These are phyloP conservation scores for Acinonyx jubatus DNA, from an alignment of 2,113 vertebrate species.

Conservation along the genomic window DNA sequence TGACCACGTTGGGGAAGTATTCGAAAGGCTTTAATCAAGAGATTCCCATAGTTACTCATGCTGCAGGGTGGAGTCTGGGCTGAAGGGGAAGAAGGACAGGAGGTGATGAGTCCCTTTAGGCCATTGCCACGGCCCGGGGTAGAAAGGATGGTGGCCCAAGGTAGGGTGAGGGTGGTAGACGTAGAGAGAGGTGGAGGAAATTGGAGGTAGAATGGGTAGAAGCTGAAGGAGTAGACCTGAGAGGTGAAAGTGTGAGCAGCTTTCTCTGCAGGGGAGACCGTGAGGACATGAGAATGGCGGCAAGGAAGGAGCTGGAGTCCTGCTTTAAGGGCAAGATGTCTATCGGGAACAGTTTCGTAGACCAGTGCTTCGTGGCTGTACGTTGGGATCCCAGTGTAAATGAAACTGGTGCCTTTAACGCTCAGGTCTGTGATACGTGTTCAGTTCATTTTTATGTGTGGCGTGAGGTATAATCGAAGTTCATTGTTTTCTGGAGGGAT, in stretches of 20 bases:
- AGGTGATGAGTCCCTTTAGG: background rate
- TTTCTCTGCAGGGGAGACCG: background rate
- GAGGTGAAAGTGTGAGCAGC: background rate
- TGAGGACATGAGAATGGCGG: background rate
- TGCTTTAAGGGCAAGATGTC: background rate
- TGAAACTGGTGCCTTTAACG: background rate
- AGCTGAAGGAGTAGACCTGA: background rate
- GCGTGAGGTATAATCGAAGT: background rate
- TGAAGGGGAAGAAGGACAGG: background rate
- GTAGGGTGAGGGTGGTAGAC: background rate
- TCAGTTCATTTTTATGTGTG: background rate
- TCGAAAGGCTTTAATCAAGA: background rate
- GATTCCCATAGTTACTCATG: background rate
- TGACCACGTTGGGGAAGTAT: background rate
- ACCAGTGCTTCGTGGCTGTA: background rate
- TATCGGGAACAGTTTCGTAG: background rate
- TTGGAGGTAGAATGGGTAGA: background rate
- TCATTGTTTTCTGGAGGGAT: background rate
- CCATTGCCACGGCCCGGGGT: background rate
- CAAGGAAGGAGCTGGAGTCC: background rate
- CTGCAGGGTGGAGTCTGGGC: background rate
- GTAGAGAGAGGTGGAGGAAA: background rate
- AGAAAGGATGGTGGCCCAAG: no score
- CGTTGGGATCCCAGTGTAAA: background rate
- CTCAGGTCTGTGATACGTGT: background rate